phyloP scores from a whole-genome alignment of 1,140 invertebrate genomes.

The Pogonomyrmex barbatus region DNA sequence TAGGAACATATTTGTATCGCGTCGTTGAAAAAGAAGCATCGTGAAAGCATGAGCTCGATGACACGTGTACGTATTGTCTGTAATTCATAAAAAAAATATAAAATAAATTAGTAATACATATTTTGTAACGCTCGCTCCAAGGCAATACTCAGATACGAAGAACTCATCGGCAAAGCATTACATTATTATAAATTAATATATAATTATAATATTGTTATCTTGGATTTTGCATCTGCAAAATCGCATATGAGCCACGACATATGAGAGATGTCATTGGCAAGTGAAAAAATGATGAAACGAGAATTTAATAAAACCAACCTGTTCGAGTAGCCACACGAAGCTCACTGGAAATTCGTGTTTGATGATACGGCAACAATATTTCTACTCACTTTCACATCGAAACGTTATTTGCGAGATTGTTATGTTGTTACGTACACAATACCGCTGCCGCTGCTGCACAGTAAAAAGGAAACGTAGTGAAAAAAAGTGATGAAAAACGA shows the following conservation, averaged over 20 bases:
- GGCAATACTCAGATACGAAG: neutral
- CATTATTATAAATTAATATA: too few relatives aligned
- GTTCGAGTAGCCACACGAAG: slow-evolving; percentile 94
- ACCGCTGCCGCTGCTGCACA: slow-evolving; percentile 93
- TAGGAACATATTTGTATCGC: too few relatives aligned
- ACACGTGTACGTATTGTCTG: slow-evolving; percentile 88
- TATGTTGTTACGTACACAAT: slow-evolving; percentile 90
- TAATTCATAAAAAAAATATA: neutral
- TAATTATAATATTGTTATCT: neutral
- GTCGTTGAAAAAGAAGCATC: slow-evolving; percentile 94
- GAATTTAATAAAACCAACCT: slow-evolving; percentile 91
- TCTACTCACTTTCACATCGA: slow-evolving; percentile 97
- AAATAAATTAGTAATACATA: neutral
- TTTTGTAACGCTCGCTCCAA: neutral
- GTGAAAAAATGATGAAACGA: slow-evolving; percentile 94
- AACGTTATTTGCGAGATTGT: slow-evolving; percentile 94
- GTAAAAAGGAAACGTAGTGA: slow-evolving; percentile 70
- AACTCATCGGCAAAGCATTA: neutral
- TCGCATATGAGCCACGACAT: slow-evolving; percentile 80
- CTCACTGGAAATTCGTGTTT: slow-evolving; percentile 98
- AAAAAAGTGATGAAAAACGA: slow-evolving; percentile 6
- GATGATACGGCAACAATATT: slow-evolving; percentile 98
- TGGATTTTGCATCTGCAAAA: slow-evolving; percentile 87
- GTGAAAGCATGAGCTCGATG: slow-evolving; percentile 94
- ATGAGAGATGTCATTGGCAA: too few relatives aligned